Base-by-base conservation (phyloP, 1,140 invertebrate species). In the Anastatus disparis region DNA sequence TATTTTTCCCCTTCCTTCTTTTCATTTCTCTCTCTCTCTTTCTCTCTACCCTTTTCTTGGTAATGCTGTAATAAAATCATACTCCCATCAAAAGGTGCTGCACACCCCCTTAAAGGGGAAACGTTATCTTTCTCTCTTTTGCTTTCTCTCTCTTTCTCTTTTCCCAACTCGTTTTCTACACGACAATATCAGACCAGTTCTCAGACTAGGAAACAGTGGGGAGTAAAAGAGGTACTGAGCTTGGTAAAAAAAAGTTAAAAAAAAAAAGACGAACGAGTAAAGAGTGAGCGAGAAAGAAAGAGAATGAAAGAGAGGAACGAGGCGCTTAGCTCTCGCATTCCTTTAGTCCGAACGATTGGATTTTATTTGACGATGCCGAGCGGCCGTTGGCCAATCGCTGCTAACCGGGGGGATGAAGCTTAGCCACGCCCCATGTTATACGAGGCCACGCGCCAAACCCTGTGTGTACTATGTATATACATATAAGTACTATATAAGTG, bases 51-150 rank as follows among this genome's bases (percentile, higher is more conserved):
- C 24, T 20, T 35, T 42, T 12, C 48, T 80, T 78, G 81, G 83
- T 86, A 86, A 86, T 86, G 80, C 82, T 79, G 82, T 84, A 85
- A 86, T 86, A 86, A 86, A 86, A 85, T 86, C 85, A 86, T 86
- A 85, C 83, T 84, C 82, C 82, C 82, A 84, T 84, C 82, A 84
- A 86, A 80, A 77, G 77, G 74, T 70, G 74, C 79, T 82, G 79
- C 81, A 79, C 80, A 81, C 78, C 78, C 82, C 77, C 76, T 79
- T 77, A 72, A 80, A 75, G 70, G 73, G 75, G 76, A 75, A 69
- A 63, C 62, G 22, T 7, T n/a, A n/a, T 10, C 55, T 26, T 31
- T 53, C 26, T 67, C 55, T 53, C 42, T 17, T 44, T 46, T 15
- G 38, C 24, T 44, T n/a, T 53, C 26, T 53, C 20, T 46, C 42